These are phyloP conservation scores for Lagenorhynchus albirostris DNA, from an alignment of 2,113 vertebrate genomes.

Conservation along the genomic window DNA sequence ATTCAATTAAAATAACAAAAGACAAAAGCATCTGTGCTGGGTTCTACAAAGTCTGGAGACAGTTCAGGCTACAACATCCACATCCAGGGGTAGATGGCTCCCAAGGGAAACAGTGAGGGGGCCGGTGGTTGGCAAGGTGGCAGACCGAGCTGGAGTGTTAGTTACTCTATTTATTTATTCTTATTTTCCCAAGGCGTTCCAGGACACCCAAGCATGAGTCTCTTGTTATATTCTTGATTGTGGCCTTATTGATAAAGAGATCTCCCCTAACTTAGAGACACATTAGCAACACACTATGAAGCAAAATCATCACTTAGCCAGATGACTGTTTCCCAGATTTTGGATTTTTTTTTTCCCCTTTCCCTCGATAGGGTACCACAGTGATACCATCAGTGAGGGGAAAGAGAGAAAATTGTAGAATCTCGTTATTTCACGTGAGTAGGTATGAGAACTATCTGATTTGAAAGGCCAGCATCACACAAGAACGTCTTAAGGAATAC, in stretches of 20 bases:
- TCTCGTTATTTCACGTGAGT: background rate
- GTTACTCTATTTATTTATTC: background rate
- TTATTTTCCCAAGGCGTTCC: background rate
- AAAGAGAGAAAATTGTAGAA: background rate
- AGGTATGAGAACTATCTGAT: background rate
- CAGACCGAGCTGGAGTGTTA: background rate
- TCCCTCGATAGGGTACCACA: background rate
- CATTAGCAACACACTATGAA: background rate
- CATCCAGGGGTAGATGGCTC: background rate
- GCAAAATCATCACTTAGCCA: background rate
- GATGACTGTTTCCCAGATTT: background rate
- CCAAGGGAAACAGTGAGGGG: too few species aligned
- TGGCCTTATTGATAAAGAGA: background rate
- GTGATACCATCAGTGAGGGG: background rate
- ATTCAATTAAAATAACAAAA: background rate
- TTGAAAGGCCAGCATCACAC: background rate
- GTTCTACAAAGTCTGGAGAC: background rate
- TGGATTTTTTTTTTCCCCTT: background rate
- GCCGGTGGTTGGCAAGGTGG: background rate
- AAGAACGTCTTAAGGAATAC: background rate
- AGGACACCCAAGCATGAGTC: background rate
- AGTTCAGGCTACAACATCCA: accelerated
- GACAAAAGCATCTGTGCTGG: background rate
- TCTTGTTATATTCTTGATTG: background rate
- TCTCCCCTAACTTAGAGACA: background rate